Base-by-base conservation (phyloP, 1,140 invertebrate species). In the Eufriesea mexicana region DNA sequence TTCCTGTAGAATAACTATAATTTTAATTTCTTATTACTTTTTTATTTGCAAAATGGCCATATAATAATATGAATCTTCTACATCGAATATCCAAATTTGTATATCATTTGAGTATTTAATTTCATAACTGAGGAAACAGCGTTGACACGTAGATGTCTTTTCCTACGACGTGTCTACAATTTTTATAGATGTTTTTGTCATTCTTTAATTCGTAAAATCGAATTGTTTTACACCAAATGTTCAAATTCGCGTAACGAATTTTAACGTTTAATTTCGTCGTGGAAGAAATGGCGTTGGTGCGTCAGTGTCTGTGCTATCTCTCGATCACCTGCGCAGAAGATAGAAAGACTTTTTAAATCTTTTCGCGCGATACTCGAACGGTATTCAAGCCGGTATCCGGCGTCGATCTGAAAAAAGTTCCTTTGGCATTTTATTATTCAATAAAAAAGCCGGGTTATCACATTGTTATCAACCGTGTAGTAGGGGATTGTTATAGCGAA, bases 401-500 rank as follows among this genome's bases (percentile, higher is more conserved):
- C 8, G 8, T 7, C n/a, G 18, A 62, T 79, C 77, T 20, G 18
- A 45, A 80, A 73, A 45, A 64, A 71, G 42, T 14, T 51, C 18
- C 25, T 59, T 12, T 0, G 10, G 23, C 20, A n/a, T 72, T 79
- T 79, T 62, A 62, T 80, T 73, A 80, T 80, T 80, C 78, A 42
- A 62, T 51, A 54, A 73, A 80, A 79, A 79, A 20, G 12, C 47
- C 0, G 8, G 1, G 45, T 72, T 79, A 79, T 79, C 77, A n/a
- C 35, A 51, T 61, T 49, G 55, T 72, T 79, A 72, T 79, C 77
- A 51, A 42, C 25, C 25, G 45, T 62, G 67, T 51, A 79, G 66
- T 16, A 16, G 54, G 55, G 66, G 77, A 79, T 79, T n/a, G 77
- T 79, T 79, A 71, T 49, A 71, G 66, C 55, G 54, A n/a, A 16